Evolutionary conservation across 1,140 invertebrate genomes (phyloP).

Genomic region (Drosophila neocordata): DNA sequence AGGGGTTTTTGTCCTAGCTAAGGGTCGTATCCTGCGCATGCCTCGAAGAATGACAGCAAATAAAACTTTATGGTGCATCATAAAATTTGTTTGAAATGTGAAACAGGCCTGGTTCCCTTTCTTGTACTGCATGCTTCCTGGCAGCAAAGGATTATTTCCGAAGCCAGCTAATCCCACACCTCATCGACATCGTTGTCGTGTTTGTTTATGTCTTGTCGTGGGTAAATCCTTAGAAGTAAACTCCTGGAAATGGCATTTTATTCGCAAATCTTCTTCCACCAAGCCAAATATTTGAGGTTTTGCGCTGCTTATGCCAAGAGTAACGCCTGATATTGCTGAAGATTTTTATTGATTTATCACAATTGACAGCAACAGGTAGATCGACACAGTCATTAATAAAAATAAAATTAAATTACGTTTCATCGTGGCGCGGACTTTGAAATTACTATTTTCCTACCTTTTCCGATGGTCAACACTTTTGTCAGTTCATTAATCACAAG

Average conservation of each 20-base stretch:
- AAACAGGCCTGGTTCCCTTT: conserved; percentile 43
- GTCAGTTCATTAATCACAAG: conserved; percentile 72
- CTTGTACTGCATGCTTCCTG: conserved; percentile 67
- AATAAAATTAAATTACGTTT: conserved; percentile 65
- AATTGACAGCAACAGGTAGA: conserved; percentile 49
- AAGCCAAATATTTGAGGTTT: conserved; percentile 78
- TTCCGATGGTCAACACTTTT: conserved; percentile 68
- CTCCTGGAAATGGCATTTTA: conserved; percentile 60
- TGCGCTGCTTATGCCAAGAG: conserved; percentile 71
- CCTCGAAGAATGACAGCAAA: conserved; percentile 71
- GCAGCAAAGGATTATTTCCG: conserved; percentile 80
- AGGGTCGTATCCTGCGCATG: conserved; percentile 46
- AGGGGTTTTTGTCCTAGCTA: conserved; percentile 67
- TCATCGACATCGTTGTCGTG: neutral
- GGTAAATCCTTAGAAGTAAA: conserved; percentile 58
- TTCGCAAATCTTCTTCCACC: conserved; percentile 50
- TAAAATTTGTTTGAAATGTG: conserved; percentile 48
- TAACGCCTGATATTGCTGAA: conserved; percentile 46
- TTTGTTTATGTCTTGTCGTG: conserved; percentile 37
- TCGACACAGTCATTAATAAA: conserved; percentile 45
- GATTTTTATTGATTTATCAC: conserved; percentile 56
- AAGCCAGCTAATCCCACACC: conserved; percentile 58
- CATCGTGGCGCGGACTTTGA: conserved; percentile 50
- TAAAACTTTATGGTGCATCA: conserved; percentile 73
- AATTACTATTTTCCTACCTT: conserved; percentile 74